A percentile compares a stretch with the other conserved stretches of the same genome.
Evolutionary conservation across 2,113 vertebrate species (phyloP).

Genomic region (Pseudois nayaur): DNA sequence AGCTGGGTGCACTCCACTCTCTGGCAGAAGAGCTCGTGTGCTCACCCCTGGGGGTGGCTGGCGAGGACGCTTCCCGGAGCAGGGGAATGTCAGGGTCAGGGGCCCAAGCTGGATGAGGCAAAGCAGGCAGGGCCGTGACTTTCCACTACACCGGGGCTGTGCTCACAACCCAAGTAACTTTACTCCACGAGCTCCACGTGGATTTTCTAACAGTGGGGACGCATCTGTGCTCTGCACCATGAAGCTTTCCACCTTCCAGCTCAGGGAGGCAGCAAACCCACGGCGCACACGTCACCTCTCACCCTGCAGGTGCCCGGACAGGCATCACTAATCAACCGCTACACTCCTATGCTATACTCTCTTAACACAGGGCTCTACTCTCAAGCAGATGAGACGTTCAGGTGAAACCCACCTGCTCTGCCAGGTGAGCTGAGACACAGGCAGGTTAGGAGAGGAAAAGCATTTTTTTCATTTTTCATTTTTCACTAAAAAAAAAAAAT

Average conservation of each 20-base stretch:
- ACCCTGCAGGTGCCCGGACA: accelerated
- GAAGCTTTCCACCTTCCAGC: neutral
- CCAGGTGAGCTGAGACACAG: neutral
- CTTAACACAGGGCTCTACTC: neutral
- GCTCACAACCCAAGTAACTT: neutral
- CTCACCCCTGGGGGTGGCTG: neutral
- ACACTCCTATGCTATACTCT: neutral
- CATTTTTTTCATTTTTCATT: neutral
- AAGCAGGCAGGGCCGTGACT: neutral
- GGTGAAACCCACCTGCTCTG: neutral
- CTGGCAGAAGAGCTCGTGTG: neutral
- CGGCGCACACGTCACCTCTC: accelerated
- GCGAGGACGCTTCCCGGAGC: too few species aligned
- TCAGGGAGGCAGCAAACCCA: neutral
- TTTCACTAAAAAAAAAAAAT: neutral
- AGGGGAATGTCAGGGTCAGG: neutral
- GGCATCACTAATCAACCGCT: neutral
- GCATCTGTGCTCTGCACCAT: neutral
- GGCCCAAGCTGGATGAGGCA: too few species aligned
- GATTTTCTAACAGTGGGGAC: neutral
- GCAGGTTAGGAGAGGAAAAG: neutral
- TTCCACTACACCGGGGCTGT: accelerated
- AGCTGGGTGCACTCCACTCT: too few species aligned
- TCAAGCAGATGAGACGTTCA: too few species aligned
- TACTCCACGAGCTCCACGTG: neutral